Conservation (phyloP, 2,797 vertebrate genomes). For the Melanotaenia nigrans region DNA sequence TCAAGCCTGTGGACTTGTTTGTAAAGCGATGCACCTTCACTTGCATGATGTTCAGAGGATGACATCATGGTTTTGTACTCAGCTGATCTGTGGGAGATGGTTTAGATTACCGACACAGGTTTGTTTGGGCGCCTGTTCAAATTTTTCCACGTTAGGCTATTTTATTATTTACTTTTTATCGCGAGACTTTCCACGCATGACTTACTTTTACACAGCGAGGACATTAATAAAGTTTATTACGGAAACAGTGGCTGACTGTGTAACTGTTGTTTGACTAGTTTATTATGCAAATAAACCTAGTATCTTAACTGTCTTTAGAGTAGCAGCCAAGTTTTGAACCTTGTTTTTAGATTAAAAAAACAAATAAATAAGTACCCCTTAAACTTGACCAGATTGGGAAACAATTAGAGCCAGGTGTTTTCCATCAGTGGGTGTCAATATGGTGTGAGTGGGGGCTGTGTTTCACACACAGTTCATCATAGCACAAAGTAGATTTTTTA, state of each 20-base stretch:
- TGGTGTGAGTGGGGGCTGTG: no score
- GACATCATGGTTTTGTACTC: slow-evolving; percentile 74
- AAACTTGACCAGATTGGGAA: background rate
- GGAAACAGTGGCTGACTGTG: background rate
- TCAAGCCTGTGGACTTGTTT: slow-evolving; percentile 38
- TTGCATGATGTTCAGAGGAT: slow-evolving; percentile 56
- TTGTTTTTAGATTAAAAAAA: background rate
- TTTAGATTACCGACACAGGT: slow-evolving; percentile 30
- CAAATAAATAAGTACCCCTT: background rate
- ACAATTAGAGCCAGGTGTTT: background rate
- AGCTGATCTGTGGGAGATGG: slow-evolving; percentile 27
- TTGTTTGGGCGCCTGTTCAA: slow-evolving; percentile 18
- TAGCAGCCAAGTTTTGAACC: background rate
- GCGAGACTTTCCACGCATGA: background rate
- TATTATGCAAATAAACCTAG: slow-evolving; percentile 7
- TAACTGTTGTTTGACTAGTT: slow-evolving; percentile 15
- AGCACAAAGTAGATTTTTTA: no score
- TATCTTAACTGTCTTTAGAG: background rate
- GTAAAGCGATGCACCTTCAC: slow-evolving; percentile 50
- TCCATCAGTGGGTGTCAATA: background rate
- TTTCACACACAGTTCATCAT: no score
- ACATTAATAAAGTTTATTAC: background rate
- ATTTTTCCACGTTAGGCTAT: background rate
- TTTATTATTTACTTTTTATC: slow-evolving; percentile 6
- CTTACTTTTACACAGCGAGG: background rate